Base-by-base conservation (phyloP, 2,888 invertebrate genomes). In the Morpho deidamia region DNA sequence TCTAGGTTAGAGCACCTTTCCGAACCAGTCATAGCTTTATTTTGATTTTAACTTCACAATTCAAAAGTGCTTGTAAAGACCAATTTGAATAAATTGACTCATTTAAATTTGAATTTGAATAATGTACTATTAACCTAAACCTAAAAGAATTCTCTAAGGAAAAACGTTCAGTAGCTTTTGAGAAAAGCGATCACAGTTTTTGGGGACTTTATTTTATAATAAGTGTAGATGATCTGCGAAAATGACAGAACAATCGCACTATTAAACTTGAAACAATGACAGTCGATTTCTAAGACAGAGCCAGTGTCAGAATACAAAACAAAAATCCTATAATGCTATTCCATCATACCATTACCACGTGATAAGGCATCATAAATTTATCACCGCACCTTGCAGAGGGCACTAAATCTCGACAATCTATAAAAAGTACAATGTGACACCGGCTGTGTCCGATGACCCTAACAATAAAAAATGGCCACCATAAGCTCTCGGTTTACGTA, bases 351-450 rank as follows among this genome's bases (percentile, higher is more conserved):
- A 83, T 79, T 78, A 78, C 71, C 68, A 66, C 69, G 66, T 80
- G 86, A 84, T 86, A 86, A 86, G 78, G 65, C 61, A 63, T 75
- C 71, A 83, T 84, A 85, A 81, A 86, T 86, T 82, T 83, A 85
- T 83, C 84, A 81, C 80, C 76, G 67, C 68, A 68, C 72, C 72
- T 72, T 66, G 71, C 68, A 59, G 59, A 59, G 55, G 66, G 65
- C 71, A 70, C 72, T 82, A 83, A 83, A 81, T 83, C 80, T 79
- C 70, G 56, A 69, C 69, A 68, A 72, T 74, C 74, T 73, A 72
- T 72, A 71, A 68, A 73, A 69, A 71, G 69, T 66, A 74, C 74
- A 71, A 74, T 83, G 76, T 75, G 72, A 74, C 80, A 80, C 75
- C 67, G 69, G 62, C 66, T 67, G 72, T 78, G 76, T 76, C 66